Base-by-base conservation (phyloP, 1,140 invertebrate species). In the Campodea augens region DNA sequence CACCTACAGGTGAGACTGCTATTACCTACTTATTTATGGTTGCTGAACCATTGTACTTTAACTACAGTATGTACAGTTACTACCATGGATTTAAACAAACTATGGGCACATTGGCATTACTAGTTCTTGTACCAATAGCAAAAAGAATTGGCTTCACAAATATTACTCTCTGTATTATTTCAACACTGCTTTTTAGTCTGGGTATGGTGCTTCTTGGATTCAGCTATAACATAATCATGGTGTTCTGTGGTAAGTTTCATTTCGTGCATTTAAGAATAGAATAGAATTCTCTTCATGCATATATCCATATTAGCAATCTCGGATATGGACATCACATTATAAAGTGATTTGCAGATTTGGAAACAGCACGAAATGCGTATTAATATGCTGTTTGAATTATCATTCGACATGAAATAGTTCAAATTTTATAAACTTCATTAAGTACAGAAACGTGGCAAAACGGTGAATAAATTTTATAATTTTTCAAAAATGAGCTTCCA, bases 1-100 rank as follows among this genome's bases (percentile, higher is more conserved):
- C n/a, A n/a, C n/a, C n/a, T n/a, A n/a, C 51, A 67, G 64, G 60
- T 27, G 59, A 65, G 38, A 49, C 55, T 39, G 60, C 61, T 40
- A 54, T 68, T 5, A 47, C 56, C 0, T 65, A 55, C 43, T 55
- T 65, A 27, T 60, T 50, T 52, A 51, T 59, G 2, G 53, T 52
- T 36, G 55, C 55, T 37, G 44, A 54, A 20, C 58, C 59, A n/a
- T 46, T 64, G 24, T 21, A 46, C 15, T 68, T 66, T 63, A 52
- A 50, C 12, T 57, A 59, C 45, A 52, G 54, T 15, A 55, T 50
- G 3, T 67, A 62, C 48, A 61, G 58, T 3, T 59, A 60, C 42
- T 66, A 58, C 41, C 61, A 58, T 50, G 63, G 59, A 10, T 32
- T 32, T 15, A 32, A 32, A 43, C 60, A 61, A 48, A 58, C 55